These are phyloP conservation scores for Sarcophilus harrisii DNA, from an alignment of 2,797 vertebrate species.

Conservation along the genomic window DNA sequence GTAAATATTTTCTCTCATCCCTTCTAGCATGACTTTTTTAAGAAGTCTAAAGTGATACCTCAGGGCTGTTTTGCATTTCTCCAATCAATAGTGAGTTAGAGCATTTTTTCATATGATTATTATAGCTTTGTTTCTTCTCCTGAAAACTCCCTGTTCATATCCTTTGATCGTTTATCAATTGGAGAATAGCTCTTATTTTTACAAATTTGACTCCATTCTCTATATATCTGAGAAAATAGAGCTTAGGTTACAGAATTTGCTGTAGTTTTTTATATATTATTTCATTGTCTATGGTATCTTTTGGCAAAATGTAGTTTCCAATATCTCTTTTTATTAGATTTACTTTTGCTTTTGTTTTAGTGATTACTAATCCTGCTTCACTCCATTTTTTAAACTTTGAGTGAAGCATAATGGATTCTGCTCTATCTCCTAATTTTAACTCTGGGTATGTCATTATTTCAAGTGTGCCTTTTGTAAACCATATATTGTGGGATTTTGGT, in stretches of 20 bases:
- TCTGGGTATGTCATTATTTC: not conserved
- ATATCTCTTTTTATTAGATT: not conserved
- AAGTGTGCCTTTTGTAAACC: not conserved
- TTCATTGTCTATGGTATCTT: not conserved
- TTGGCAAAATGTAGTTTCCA: not conserved
- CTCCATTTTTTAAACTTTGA: not conserved
- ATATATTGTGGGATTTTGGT: not conserved
- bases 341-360: not conserved
- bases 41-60: not conserved
- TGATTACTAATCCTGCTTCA: not conserved
- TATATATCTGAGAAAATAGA: not conserved
- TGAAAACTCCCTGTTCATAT: not conserved
- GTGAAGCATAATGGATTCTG: not conserved
- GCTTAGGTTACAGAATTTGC: not conserved
- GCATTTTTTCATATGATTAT: not conserved
- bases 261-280: not conserved
- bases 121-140: not conserved
- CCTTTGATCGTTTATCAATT: not conserved
- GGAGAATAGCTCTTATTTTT: not conserved
- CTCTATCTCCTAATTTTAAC: not conserved
- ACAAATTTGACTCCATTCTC: not conserved
- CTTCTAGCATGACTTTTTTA: not conserved
- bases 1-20: not conserved
- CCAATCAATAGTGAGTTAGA: not conserved
- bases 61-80: not conserved